Percentiles rank a stretch among this genome's conserved stretches.
These are phyloP conservation scores for Paragorgia papillata DNA, from an alignment of 92 coral and sea anemone species.

Conservation along the genomic window DNA sequence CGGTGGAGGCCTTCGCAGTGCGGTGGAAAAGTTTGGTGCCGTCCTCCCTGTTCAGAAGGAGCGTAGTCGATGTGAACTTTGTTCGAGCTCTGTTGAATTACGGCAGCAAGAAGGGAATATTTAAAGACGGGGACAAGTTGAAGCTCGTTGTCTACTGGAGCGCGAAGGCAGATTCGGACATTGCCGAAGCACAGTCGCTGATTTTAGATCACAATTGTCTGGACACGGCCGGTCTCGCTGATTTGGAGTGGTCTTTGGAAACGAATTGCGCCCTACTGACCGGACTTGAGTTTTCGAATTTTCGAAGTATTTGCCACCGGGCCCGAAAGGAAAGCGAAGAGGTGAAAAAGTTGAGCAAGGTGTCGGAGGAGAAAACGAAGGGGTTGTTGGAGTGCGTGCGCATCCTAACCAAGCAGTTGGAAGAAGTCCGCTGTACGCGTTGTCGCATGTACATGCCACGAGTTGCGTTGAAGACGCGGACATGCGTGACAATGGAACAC, in stretches of 20 bases:
- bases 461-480: constrained; percentile 87
- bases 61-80: constrained; percentile 77
- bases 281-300: constrained; percentile 62
- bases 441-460: constrained; percentile 89
- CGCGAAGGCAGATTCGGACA: constrained; percentile 68
- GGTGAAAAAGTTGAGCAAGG: constrained; percentile 63
- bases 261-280: constrained; percentile 67
- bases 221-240: constrained; percentile 70
- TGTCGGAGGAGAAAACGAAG: constrained; percentile 75
- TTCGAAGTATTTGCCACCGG: constrained; percentile 76
- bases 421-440: constrained; percentile 91
- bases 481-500: constrained; percentile 88
- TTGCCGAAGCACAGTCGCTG: constrained; percentile 71
- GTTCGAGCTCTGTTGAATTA: constrained; percentile 73
- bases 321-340: constrained; percentile 75
- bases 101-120: constrained; percentile 78
- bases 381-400: constrained; percentile 86
- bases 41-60: constrained; percentile 79
- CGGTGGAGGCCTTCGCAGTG: constrained; percentile 80
- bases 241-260: constrained; percentile 90
- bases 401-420: constrained; percentile 87
- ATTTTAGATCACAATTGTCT: constrained; percentile 74
- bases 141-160: constrained; percentile 80
- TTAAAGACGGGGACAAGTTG: constrained; percentile 83
- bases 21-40: constrained; percentile 82